Evolutionary conservation across 2,888 invertebrate species (phyloP).

Genomic region (Dynastes tityus): DNA sequence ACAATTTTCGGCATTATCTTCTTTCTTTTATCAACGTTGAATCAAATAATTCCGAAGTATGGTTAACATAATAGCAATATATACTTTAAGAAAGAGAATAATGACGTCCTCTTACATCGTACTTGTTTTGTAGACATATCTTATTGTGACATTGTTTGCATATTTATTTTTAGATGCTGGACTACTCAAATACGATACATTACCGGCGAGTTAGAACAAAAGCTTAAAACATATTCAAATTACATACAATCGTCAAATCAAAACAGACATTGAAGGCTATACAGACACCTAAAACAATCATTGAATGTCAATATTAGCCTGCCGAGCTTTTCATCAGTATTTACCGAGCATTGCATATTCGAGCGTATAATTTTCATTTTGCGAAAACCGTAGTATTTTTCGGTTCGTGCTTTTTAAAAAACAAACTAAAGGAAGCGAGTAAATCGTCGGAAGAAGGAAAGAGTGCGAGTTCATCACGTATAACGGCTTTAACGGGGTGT

Average conservation of each 20-base stretch:
- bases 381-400: constrained; percentile 16
- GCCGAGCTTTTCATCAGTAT: constrained; percentile 8
- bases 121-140: no score
- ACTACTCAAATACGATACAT: no score
- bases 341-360: constrained; percentile 15
- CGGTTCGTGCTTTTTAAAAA: constrained; percentile 10
- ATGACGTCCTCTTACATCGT: no score
- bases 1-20: no score
- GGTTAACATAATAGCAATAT: no score
- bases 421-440: constrained; percentile 18
- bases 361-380: constrained; percentile 36
- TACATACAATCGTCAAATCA: constrained; percentile 15
- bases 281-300: constrained; percentile 28
- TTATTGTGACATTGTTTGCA: no score
- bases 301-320: constrained; percentile 32
- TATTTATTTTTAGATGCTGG: no score
- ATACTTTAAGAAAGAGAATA: no score
- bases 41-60: no score
- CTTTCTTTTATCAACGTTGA: no score
- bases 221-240: constrained; percentile 17
- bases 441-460: not conserved
- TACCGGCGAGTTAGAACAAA: not conserved
- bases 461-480: not conserved
- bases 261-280: constrained; percentile 27
- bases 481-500: not conserved